These are phyloP conservation scores for Atta colombica DNA, from an alignment of 1,140 invertebrate genomes.

Conservation along the genomic window DNA sequence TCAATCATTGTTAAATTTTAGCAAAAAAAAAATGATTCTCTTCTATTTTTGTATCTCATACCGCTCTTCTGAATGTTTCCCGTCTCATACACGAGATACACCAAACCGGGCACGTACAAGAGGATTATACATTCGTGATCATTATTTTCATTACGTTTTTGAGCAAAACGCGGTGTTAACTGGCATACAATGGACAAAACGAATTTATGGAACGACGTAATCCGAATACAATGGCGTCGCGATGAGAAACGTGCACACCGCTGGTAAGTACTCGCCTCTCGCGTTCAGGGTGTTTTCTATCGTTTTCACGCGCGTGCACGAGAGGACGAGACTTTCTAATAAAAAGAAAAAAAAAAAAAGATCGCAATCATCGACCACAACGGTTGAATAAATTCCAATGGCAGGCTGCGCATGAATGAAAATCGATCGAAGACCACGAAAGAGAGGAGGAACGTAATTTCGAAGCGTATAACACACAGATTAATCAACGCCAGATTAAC, in stretches of 20 bases:
- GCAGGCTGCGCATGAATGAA: background rate
- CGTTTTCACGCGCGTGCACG: constrained; percentile 3
- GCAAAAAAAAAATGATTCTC: background rate
- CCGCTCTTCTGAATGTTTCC: constrained; percentile 18
- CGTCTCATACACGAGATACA: background rate
- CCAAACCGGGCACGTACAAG: background rate
- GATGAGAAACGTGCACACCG: constrained; percentile 43
- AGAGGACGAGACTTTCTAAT: background rate
- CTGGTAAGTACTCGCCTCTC: constrained; percentile 34
- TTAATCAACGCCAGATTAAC: background rate
- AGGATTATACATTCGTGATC: constrained; percentile 50
- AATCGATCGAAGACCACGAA: background rate
- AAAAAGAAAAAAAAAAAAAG: background rate
- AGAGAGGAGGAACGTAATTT: background rate
- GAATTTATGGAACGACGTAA: constrained; percentile 55
- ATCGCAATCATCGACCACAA: constrained; percentile 29
- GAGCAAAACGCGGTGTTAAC: constrained; percentile 43
- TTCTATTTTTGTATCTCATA: background rate
- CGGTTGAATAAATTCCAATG: constrained; percentile 22
- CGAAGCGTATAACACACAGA: background rate
- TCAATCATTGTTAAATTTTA: background rate
- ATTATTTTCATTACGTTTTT: constrained; percentile 61
- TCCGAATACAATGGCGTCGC: constrained; percentile 47
- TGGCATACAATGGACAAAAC: constrained; percentile 44
- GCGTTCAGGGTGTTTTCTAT: background rate